Evolutionary conservation across 2,888 invertebrate genomes (phyloP).

Genomic region (Koerneria pararmatus): DNA sequence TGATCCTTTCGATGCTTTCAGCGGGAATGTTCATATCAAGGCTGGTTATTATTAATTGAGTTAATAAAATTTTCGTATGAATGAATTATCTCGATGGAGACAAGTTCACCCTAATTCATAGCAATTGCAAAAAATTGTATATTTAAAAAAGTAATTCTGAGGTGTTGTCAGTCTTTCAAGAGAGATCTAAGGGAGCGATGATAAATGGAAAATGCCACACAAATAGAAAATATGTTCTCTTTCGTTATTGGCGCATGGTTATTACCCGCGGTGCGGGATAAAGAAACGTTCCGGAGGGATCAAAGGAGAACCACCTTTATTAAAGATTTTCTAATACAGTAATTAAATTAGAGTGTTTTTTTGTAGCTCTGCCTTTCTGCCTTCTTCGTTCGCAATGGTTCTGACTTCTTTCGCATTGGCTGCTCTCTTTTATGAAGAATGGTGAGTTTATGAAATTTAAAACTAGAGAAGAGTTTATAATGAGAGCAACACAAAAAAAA

Average conservation of each 20-base stretch:
- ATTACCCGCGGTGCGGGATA: no score
- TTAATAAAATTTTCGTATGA: conserved; percentile 20
- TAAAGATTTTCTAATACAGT: no score
- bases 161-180: no score
- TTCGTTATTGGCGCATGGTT: no score
- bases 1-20: conserved; percentile 68
- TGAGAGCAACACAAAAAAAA: background rate
- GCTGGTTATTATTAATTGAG: conserved; percentile 20
- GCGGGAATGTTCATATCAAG: conserved; percentile 83
- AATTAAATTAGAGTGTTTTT: background rate
- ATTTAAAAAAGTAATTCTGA: no score
- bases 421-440: conserved; percentile 75
- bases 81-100: background rate
- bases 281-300: no score
- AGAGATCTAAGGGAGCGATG: no score
- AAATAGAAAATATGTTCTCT: no score
- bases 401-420: conserved; percentile 78
- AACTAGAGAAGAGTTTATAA: background rate
- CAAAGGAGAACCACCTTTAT: no score
- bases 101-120: no score
- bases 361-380: conserved; percentile 75
- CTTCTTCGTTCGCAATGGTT: conserved; percentile 90
- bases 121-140: no score
- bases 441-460: conserved; percentile 23
- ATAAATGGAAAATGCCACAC: no score